Evolutionary conservation across 2,797 vertebrate genomes (phyloP).

Genomic region (Pseudochirops cupreus): DNA sequence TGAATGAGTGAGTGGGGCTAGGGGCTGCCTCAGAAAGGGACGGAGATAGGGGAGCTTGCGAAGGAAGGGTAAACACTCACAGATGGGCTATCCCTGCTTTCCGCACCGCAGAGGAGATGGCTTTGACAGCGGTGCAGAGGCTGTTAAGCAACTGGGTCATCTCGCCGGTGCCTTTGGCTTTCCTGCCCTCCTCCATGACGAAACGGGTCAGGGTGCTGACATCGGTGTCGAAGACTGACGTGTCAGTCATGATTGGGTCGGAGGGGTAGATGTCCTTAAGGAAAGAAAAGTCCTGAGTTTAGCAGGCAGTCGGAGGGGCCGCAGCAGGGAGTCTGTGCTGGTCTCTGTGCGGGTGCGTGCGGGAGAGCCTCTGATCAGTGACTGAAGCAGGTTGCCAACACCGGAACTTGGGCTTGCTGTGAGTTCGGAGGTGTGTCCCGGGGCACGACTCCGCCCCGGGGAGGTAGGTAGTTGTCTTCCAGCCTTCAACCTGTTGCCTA

Average conservation of each 20-base stretch:
- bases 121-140: conserved; percentile 92
- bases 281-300: neutral
- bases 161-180: conserved; percentile 92
- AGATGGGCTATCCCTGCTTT: conserved; percentile 89
- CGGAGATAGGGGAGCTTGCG: neutral
- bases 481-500: rapidly evolving
- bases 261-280: neutral
- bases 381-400: neutral
- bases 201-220: conserved; percentile 96
- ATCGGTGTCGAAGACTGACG: conserved; percentile 92
- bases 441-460: conserved; percentile 24
- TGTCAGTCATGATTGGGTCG: conserved; percentile 89
- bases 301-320: rapidly evolving
- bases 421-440: rapidly evolving
- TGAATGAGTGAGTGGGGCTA: neutral
- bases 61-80: conserved; percentile 80
- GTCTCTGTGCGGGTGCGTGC: neutral
- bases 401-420: neutral
- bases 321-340: rapidly evolving
- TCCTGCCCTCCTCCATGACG: conserved; percentile 93
- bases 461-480: neutral
- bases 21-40: too few species aligned
- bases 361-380: neutral
- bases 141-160: conserved; percentile 95
- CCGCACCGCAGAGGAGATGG: conserved; percentile 89